Evolutionary conservation across 2,888 invertebrate species (phyloP).

Genomic region (Cacoxenus indagator): DNA sequence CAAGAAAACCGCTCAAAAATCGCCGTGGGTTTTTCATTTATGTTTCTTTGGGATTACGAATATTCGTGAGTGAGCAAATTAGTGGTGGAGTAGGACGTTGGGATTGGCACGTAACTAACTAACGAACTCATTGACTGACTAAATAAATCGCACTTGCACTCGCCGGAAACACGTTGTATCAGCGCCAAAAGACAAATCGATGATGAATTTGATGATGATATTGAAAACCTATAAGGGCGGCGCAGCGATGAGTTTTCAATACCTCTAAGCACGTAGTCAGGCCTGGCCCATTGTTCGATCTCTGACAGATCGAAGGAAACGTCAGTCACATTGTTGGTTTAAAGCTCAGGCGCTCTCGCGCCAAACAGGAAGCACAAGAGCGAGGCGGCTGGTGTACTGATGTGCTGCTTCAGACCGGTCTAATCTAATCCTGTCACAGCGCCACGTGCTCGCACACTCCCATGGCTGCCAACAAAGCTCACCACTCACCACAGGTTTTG

Average conservation of each 20-base stretch:
- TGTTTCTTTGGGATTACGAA: too few relatives aligned
- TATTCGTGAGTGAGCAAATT: not conserved
- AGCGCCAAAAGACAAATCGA: not conserved
- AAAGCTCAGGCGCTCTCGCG: not conserved
- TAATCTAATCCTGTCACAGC: conserved; percentile 24
- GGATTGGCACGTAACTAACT: not conserved
- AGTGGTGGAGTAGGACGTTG: not conserved
- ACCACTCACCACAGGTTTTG: conserved; percentile 23
- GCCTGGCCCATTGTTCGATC: not conserved
- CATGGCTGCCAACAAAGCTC: conserved; percentile 42
- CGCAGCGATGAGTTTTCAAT: not conserved
- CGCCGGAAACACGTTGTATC: not conserved
- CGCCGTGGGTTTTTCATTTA: too few relatives aligned
- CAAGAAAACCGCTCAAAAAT: too few relatives aligned
- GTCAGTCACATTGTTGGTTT: conserved; percentile 12
- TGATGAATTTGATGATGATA: not conserved
- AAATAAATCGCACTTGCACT: not conserved
- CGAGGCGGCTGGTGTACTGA: conserved; percentile 48
- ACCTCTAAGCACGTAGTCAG: conserved; percentile 6
- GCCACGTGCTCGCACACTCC: not conserved
- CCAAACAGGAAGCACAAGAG: conserved; percentile 22
- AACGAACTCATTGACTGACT: not conserved
- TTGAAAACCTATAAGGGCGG: not conserved
- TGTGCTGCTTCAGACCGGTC: too few relatives aligned
- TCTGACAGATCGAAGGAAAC: not conserved